These are phyloP conservation scores for Nymphalis c-album DNA, from an alignment of 2,888 invertebrate genomes.

Conservation along the genomic window DNA sequence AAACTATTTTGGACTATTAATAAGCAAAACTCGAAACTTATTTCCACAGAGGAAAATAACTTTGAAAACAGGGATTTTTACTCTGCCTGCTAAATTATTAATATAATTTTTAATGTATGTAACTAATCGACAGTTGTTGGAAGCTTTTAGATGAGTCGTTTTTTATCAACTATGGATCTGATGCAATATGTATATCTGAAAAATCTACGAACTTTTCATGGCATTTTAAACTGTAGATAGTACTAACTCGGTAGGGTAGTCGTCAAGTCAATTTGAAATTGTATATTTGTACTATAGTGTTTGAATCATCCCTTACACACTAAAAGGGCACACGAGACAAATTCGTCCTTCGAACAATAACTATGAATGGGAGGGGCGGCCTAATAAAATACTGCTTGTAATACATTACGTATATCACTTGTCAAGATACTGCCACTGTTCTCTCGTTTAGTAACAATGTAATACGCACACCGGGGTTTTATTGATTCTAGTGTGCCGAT, in stretches of 20 bases:
- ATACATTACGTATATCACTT: slow-evolving; percentile 59
- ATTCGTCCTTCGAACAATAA: slow-evolving; percentile 75
- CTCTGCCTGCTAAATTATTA: slow-evolving; percentile 11
- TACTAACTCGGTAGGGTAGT: slow-evolving; percentile 65
- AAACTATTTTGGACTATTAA: slow-evolving; percentile 9
- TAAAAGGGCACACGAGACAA: slow-evolving; percentile 65
- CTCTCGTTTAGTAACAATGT: slow-evolving; percentile 58
- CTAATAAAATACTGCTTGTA: slow-evolving; percentile 67
- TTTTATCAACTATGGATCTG: neutral
- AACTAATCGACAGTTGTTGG: slow-evolving; percentile 5
- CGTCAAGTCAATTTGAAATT: slow-evolving; percentile 68
- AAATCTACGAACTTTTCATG: slow-evolving; percentile 53
- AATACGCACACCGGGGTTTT: slow-evolving; percentile 70
- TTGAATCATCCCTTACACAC: slow-evolving; percentile 45
- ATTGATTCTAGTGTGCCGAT: slow-evolving; percentile 76
- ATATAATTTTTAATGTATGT: slow-evolving; percentile 12
- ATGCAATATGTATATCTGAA: slow-evolving; percentile 50
- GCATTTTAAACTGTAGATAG: slow-evolving; percentile 67
- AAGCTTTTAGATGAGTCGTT: neutral
- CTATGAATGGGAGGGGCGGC: slow-evolving; percentile 69
- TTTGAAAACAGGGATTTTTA: neutral
- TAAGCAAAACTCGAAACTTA: neutral
- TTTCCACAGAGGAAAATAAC: neutral
- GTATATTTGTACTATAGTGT: slow-evolving; percentile 56
- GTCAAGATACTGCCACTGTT: slow-evolving; percentile 70